Conservation (phyloP, 2,113 vertebrate genomes). For the Mormyrus iriodes region DNA sequence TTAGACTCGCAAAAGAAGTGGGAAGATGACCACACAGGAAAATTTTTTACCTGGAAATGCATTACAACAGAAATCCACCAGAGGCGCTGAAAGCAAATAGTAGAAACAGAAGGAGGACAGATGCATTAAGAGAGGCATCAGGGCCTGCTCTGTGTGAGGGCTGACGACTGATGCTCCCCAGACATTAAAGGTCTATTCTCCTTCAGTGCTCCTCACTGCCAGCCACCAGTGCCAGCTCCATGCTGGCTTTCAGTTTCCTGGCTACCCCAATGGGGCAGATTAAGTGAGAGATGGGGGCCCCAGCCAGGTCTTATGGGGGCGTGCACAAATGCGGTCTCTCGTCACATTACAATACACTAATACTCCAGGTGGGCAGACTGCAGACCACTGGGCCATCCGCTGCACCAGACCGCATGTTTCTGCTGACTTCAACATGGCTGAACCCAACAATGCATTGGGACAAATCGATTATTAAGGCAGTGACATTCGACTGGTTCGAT, state of each 20-base stretch:
- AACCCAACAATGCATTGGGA: not conserved
- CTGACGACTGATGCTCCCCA: too few species aligned
- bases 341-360: not conserved
- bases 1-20: not conserved
- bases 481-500: not conserved
- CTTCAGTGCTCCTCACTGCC: too few species aligned
- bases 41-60: not conserved
- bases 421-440: not conserved
- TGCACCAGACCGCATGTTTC: not conserved
- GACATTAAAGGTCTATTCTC: too few species aligned
- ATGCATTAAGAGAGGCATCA: not conserved
- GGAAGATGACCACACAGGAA: not conserved
- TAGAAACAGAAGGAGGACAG: not conserved
- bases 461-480: not conserved
- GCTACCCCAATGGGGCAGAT: not conserved
- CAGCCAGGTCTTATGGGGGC: not conserved
- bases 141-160: not conserved
- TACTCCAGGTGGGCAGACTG: not conserved
- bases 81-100: not conserved
- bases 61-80: not conserved
- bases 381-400: not conserved
- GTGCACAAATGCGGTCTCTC: not conserved
- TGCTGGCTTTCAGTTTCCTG: not conserved
- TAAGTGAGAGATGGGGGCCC: not conserved
- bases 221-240: too few species aligned